Evolutionary conservation across 2,888 invertebrate genomes (phyloP).

Genomic region (Camponotus fellah): DNA sequence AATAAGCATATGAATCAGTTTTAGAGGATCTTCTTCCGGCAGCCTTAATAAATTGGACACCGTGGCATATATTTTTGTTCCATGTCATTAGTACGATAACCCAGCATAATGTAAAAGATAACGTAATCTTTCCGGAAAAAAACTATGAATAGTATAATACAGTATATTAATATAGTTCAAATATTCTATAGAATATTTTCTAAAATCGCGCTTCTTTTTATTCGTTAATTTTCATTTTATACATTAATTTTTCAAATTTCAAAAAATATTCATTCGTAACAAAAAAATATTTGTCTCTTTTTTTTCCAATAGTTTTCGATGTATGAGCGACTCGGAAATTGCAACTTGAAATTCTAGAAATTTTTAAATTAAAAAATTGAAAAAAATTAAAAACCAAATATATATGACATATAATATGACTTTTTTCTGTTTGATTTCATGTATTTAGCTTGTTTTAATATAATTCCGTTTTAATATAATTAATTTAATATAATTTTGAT

Average conservation of each 20-base stretch:
- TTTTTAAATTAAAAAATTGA: background rate
- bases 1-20: constrained; percentile 44
- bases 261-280: background rate
- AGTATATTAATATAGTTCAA: background rate
- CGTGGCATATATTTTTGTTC: constrained; percentile 7
- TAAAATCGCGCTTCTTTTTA: background rate
- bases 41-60: constrained; percentile 15
- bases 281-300: background rate
- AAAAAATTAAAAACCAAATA: background rate
- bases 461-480: background rate
- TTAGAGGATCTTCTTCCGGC: background rate
- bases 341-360: background rate
- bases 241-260: background rate
- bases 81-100: constrained; percentile 12
- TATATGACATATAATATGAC: background rate
- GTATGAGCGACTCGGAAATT: background rate
- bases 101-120: background rate
- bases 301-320: background rate
- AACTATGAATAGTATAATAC: background rate
- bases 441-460: background rate
- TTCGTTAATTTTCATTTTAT: background rate
- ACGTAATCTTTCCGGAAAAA: background rate
- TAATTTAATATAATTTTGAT: background rate
- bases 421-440: background rate
- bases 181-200: background rate